These are phyloP conservation scores for Enteromius anoplus DNA, from an alignment of 2,797 vertebrate species.

Conservation along the genomic window DNA sequence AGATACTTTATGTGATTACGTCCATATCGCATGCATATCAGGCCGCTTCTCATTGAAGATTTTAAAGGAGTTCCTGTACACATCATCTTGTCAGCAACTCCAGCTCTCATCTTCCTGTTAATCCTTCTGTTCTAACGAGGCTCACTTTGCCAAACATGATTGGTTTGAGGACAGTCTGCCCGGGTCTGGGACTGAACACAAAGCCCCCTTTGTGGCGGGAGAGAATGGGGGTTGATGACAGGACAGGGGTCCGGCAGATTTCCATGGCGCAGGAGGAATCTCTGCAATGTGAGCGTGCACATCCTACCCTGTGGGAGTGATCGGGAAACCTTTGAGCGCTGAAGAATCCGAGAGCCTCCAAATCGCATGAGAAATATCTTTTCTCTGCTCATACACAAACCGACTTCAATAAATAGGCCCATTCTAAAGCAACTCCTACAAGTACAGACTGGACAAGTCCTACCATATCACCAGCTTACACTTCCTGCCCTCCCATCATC, in stretches of 20 bases:
- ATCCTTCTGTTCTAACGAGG: conserved; percentile 60
- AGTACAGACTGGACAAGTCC: conserved; percentile 38
- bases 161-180: conserved; percentile 64
- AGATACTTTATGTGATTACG: neutral
- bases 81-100: conserved; percentile 60
- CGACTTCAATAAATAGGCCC: neutral
- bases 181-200: conserved; percentile 53
- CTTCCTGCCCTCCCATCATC: conserved; percentile 51
- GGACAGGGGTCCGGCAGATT: conserved; percentile 52
- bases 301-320: conserved; percentile 34
- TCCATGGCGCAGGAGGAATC: conserved; percentile 60
- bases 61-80: conserved; percentile 45
- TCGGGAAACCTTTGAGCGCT: neutral
- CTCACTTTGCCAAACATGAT: conserved; percentile 65
- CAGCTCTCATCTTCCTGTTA: conserved; percentile 58
- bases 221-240: conserved; percentile 55
- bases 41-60: conserved; percentile 30
- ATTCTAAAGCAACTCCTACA: conserved; percentile 24
- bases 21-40: neutral
- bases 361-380: neutral
- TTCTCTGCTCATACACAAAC: conserved; percentile 3
- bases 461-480: conserved; percentile 23
- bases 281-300: conserved; percentile 54
- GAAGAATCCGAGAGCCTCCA: conserved; percentile 6
- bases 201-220: conserved; percentile 60